Percentiles rank a stretch among this genome's conserved stretches.
Evolutionary conservation across 2,888 invertebrate genomes (phyloP).

Genomic region (Himalopsyche tibetana): DNA sequence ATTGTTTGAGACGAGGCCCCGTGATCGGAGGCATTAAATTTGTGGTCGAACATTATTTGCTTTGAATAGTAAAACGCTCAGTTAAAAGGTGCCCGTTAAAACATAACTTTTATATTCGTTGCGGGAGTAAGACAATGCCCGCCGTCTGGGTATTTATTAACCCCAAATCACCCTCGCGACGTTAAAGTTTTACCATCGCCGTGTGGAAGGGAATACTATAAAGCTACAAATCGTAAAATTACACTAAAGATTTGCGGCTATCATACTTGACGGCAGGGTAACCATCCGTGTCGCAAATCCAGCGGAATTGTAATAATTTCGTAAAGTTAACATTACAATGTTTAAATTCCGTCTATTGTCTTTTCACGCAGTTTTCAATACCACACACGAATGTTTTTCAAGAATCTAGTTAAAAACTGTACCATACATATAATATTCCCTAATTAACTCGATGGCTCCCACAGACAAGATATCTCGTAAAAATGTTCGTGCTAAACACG

Average conservation of each 20-base stretch:
- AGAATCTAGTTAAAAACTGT: no score
- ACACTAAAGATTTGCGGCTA: slow-evolving; percentile 46
- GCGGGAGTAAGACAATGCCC: slow-evolving; percentile 60
- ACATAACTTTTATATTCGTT: slow-evolving; percentile 60
- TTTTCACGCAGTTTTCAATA: no score
- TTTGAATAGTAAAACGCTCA: slow-evolving; percentile 64
- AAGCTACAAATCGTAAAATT: slow-evolving; percentile 58
- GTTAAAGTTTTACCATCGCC: slow-evolving; percentile 56
- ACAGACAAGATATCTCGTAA: no score
- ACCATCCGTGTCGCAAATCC: not conserved
- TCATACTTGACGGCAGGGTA: slow-evolving; percentile 10
- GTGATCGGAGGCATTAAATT: slow-evolving; percentile 60
- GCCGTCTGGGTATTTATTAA: slow-evolving; percentile 60
- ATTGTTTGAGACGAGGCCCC: slow-evolving; percentile 60
- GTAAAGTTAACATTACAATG: no score
- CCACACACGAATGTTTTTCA: no score
- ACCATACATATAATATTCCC: no score
- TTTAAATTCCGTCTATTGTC: no score
- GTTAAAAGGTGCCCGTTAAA: slow-evolving; percentile 62
- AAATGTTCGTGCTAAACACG: no score
- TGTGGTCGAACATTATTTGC: slow-evolving; percentile 64
- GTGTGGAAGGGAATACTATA: slow-evolving; percentile 48
- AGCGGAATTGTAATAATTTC: no score
- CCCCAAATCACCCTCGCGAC: slow-evolving; percentile 58
- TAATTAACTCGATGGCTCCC: no score